phyloP scores from a whole-genome alignment of 2,888 invertebrate genomes.

The Heliconius cydno region DNA sequence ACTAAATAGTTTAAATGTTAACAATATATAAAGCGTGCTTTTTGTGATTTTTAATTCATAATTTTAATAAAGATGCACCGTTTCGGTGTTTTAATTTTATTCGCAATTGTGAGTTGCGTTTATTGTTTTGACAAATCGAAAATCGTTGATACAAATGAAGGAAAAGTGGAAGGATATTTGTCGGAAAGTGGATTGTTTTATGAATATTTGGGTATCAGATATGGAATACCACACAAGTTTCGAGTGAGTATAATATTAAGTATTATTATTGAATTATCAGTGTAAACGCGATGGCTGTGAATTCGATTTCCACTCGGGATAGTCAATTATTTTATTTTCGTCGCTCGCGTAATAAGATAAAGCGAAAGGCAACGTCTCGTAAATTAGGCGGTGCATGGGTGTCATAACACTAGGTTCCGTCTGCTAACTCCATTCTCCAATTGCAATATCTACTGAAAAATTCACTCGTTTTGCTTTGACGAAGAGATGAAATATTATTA shows the following conservation, averaged over 20 bases:
- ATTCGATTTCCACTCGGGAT: not conserved
- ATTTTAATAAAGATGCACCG: slow-evolving; percentile 41
- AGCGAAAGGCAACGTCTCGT: not conserved
- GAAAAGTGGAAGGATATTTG: slow-evolving; percentile 69
- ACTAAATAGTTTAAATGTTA: slow-evolving; percentile 14
- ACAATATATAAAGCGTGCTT: slow-evolving; percentile 36
- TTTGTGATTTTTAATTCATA: slow-evolving; percentile 18
- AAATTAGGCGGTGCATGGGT: not conserved
- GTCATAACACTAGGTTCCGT: not conserved
- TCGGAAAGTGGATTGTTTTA: slow-evolving; percentile 65
- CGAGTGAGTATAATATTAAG: slow-evolving; percentile 59
- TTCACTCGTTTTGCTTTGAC: no score
- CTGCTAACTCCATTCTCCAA: not conserved
- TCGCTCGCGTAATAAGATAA: no score
- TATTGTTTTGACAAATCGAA: slow-evolving; percentile 56
- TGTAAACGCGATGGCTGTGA: not conserved
- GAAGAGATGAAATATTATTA: no score
- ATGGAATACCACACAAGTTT: slow-evolving; percentile 68
- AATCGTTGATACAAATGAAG: slow-evolving; percentile 68
- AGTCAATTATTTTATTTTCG: not conserved
- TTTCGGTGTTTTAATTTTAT: slow-evolving; percentile 51
- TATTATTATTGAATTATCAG: not conserved
- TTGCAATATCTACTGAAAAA: no score
- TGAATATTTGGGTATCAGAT: slow-evolving; percentile 72
- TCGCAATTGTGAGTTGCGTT: slow-evolving; percentile 52